These are phyloP conservation scores for Papilio dardanus DNA, from an alignment of 1,140 invertebrate genomes.

Conservation along the genomic window DNA sequence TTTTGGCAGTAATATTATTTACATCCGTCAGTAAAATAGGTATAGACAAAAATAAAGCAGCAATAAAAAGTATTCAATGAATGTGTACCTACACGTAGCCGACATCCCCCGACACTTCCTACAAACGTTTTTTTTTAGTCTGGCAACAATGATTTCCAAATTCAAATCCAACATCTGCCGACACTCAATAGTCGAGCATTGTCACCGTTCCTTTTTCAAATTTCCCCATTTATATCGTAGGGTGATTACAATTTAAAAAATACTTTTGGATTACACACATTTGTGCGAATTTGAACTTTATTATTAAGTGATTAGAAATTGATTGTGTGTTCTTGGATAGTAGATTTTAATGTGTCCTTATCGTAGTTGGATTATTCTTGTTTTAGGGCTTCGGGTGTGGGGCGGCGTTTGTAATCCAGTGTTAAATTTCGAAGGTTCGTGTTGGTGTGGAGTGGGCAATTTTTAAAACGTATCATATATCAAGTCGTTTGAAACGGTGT, in stretches of 20 bases:
- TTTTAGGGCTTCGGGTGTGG: slow-evolving; percentile 41
- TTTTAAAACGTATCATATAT: slow-evolving; percentile 35
- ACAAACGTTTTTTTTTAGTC: slow-evolving; percentile 61
- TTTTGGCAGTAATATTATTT: too few relatives aligned
- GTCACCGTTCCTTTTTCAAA: slow-evolving; percentile 69
- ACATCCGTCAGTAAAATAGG: too few relatives aligned
- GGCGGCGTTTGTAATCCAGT: slow-evolving; percentile 45
- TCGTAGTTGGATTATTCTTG: slow-evolving; percentile 42
- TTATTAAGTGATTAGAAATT: background rate
- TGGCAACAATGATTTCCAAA: slow-evolving; percentile 70
- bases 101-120: slow-evolving; percentile 38
- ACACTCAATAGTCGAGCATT: slow-evolving; percentile 72
- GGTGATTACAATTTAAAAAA: slow-evolving; percentile 21
- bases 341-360: background rate
- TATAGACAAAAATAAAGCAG: background rate
- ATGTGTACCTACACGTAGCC: slow-evolving; percentile 1
- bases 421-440: slow-evolving; percentile 41
- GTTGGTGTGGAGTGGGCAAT: slow-evolving; percentile 34
- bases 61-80: background rate
- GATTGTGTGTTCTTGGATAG: background rate
- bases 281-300: slow-evolving; percentile 5
- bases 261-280: background rate
- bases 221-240: slow-evolving; percentile 58
- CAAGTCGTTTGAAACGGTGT: slow-evolving; percentile 26
- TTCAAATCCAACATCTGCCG: slow-evolving; percentile 71